These are phyloP conservation scores for Galendromus occidentalis DNA, from an alignment of 1,140 invertebrate genomes.

Conservation along the genomic window DNA sequence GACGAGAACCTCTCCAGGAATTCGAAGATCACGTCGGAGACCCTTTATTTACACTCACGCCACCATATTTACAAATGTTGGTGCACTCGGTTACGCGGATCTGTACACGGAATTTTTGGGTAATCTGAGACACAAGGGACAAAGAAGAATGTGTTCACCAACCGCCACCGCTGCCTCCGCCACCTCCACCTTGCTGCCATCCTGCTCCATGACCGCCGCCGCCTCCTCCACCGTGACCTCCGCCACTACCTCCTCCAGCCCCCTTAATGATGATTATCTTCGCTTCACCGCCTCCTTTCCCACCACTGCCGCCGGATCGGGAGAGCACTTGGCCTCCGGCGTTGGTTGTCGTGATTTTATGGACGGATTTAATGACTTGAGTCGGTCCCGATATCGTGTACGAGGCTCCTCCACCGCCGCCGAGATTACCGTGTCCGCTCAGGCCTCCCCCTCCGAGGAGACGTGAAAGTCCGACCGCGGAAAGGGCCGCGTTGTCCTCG, in stretches of 20 bases:
- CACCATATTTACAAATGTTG: too few species aligned
- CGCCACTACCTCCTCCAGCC: not conserved
- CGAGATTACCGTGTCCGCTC: not conserved
- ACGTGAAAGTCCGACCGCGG: not conserved
- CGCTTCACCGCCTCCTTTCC: not conserved
- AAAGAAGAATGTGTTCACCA: not conserved
- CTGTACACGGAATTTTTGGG: too few species aligned
- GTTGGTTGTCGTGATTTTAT: conserved; percentile 5
- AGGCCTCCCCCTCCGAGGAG: not conserved
- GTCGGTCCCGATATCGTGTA: conserved; percentile 8
- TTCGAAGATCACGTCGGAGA: too few species aligned
- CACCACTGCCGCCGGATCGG: not conserved
- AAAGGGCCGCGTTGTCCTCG: not conserved
- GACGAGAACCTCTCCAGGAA: too few species aligned
- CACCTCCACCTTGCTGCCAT: not conserved
- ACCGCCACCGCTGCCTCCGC: not conserved
- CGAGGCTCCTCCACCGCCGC: not conserved
- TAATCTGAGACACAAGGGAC: too few species aligned
- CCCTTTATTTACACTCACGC: too few species aligned
- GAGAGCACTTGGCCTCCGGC: not conserved
- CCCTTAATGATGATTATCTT: conserved; percentile 9
- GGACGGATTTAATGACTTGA: conserved; percentile 4
- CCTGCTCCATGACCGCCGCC: not conserved
- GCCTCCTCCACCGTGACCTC: not conserved
- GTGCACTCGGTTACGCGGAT: too few species aligned